Base-by-base conservation (phyloP, 1,140 invertebrate species). In the Coelopa frigida region DNA sequence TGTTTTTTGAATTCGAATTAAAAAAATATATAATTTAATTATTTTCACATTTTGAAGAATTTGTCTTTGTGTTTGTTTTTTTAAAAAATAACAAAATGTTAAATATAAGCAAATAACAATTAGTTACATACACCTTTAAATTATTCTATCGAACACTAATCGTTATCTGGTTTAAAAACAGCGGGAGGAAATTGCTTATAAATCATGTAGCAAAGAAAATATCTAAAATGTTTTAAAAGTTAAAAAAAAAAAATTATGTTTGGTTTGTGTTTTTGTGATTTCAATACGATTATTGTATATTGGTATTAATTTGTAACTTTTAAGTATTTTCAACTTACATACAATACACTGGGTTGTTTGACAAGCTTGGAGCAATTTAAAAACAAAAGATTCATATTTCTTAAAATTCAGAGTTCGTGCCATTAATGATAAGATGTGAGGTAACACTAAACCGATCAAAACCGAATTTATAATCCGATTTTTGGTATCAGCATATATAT, bases 231-330 rank as follows among this genome's bases (percentile, higher is more conserved):
- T 42, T 41, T 41, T 23, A 2, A 29, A 18, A 2, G 21, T 18
- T 29, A 20, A 31, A 43, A 43, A 39, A 39, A 39, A 18, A 22
- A 39, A n/a, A 39, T 39, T 39, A 8, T 39, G 15, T 39, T 39
- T 4, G 1, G 12, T 39, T 21, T 7, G 2, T 39, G 7, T 39
- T 21, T 39, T 39, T 39, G n/a, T n/a, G n/a, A n/a, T 39, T 6
- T 39, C 29, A 15, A 26, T 41, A 15, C 18, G 15, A 17, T 15
- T 14, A n/a, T 11, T 20, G 12, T 20, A 37, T 20, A n/a, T 37
- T 37, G 4, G 15, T 37, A 20, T 37, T 15, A n/a, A 37, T 17
- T 36, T 21, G 6, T 38, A 12, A 38, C 22, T 38, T n/a, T 35
- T 7, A 6, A 35, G 20, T 35, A 6, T 6, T 35, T 35, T 35